phyloP scores from a whole-genome alignment of 92 coral and sea anemone genomes.

The Isaurus tuberculatus region DNA sequence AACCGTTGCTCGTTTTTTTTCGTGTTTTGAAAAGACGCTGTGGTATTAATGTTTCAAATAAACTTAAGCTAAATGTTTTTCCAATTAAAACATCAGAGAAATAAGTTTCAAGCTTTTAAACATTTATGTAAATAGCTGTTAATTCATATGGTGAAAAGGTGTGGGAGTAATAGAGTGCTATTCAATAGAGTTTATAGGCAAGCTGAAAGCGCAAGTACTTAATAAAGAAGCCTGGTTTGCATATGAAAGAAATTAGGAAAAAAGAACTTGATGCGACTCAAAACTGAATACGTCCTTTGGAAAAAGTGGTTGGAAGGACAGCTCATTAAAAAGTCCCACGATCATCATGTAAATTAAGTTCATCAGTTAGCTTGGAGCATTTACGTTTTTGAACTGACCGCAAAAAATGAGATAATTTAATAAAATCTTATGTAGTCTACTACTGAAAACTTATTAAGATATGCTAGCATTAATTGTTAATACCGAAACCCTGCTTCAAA shows the following conservation, averaged over 20 bases:
- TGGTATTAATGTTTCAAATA: not conserved
- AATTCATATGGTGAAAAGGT: not conserved
- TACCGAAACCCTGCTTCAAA: not conserved
- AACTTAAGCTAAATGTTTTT: not conserved
- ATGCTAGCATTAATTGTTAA: slow-evolving; percentile 26
- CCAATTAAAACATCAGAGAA: not conserved
- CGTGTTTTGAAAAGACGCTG: not conserved
- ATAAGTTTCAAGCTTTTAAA: not conserved
- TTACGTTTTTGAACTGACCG: not conserved
- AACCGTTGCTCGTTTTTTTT: no score
- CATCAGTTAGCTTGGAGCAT: not conserved
- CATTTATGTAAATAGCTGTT: not conserved
- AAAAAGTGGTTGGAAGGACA: not conserved
- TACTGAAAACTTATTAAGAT: not conserved
- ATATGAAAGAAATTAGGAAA: slow-evolving; percentile 3
- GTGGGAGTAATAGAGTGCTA: not conserved
- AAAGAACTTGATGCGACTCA: no score
- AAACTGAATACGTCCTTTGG: not conserved
- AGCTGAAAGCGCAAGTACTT: not conserved
- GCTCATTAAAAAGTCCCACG: not conserved
- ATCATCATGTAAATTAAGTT: not conserved
- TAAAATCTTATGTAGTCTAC: not conserved
- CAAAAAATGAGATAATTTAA: slow-evolving; percentile 1
- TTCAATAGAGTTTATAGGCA: not conserved
- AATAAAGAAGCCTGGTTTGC: not conserved